phyloP scores from a whole-genome alignment of 2,888 invertebrate genomes.

The Linyphia triangularis region DNA sequence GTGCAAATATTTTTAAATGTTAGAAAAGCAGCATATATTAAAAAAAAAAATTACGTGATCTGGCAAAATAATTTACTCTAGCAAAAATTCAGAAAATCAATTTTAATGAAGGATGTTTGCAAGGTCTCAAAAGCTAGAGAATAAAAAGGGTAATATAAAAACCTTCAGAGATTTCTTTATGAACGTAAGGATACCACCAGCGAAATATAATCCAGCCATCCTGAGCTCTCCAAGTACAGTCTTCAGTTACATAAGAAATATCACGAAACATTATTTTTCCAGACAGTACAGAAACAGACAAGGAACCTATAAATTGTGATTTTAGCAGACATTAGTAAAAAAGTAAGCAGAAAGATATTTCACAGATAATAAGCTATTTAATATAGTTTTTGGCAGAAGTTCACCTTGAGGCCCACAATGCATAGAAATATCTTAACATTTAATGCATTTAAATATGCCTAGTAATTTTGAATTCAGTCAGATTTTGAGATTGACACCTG shows the following conservation, averaged over 20 bases:
- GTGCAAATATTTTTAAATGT: too few species aligned
- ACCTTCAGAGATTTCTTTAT: constrained; percentile 97
- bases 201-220: constrained; percentile 98
- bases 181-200: constrained; percentile 98
- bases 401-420: background rate
- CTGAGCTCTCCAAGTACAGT: constrained; percentile 94
- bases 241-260: constrained; percentile 94
- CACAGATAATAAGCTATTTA: too few species aligned
- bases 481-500: too few species aligned
- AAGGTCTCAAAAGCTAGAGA: background rate
- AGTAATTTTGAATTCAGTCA: too few species aligned
- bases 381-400: background rate
- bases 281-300: constrained; percentile 95
- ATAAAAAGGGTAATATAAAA: constrained; percentile 75
- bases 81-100: too few species aligned
- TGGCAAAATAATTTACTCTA: too few species aligned
- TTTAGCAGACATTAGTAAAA: too few species aligned
- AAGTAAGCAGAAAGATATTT: too few species aligned
- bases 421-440: background rate
- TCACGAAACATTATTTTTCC: constrained; percentile 99
- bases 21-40: too few species aligned
- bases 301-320: constrained; percentile 86
- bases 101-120: too few species aligned
- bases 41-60: too few species aligned
- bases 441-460: too few species aligned